Percentiles rank a stretch among this genome's conserved stretches.
Conservation (phyloP, 1,140 invertebrate species). For the Leptopilina clavipes region DNA sequence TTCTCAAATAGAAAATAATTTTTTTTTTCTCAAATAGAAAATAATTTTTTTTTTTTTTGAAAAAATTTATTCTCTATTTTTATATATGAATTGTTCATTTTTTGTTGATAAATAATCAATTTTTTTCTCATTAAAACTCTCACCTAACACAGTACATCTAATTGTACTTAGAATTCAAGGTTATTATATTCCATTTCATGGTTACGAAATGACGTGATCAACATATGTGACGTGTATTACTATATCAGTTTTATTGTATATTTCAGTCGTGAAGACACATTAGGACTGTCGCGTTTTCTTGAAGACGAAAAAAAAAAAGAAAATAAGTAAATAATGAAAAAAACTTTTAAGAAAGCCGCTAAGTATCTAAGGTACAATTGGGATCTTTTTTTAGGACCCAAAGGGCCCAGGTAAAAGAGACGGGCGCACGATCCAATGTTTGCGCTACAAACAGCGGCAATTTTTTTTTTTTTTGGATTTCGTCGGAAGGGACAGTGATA, state of each 20-base stretch:
- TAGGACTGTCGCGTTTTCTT: constrained; percentile 44
- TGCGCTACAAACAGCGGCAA: constrained; percentile 68
- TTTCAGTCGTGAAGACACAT: constrained; percentile 34
- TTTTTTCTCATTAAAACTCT: neutral
- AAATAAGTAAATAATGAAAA: no score
- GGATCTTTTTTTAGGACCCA: constrained; percentile 1
- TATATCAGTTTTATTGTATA: constrained; percentile 45
- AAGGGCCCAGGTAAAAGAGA: constrained; percentile 45
- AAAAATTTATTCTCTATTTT: no score
- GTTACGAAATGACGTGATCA: neutral
- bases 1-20: no score
- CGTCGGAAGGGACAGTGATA: constrained; percentile 52
- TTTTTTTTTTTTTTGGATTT: constrained; percentile 57
- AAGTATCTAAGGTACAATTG: constrained; percentile 39
- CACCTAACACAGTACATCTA: constrained; percentile 19
- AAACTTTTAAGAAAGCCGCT: constrained; percentile 52
- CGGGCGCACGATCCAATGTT: constrained; percentile 64
- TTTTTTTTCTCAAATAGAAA: no score
- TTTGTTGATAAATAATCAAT: neutral
- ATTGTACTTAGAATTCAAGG: constrained; percentile 25
- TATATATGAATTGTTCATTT: no score
- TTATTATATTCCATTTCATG: neutral
- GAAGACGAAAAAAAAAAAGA: no score
- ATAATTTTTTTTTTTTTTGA: no score
- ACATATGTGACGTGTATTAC: constrained; percentile 3